Conservation (phyloP, 1,140 invertebrate species). For the Drosophila orosa region DNA sequence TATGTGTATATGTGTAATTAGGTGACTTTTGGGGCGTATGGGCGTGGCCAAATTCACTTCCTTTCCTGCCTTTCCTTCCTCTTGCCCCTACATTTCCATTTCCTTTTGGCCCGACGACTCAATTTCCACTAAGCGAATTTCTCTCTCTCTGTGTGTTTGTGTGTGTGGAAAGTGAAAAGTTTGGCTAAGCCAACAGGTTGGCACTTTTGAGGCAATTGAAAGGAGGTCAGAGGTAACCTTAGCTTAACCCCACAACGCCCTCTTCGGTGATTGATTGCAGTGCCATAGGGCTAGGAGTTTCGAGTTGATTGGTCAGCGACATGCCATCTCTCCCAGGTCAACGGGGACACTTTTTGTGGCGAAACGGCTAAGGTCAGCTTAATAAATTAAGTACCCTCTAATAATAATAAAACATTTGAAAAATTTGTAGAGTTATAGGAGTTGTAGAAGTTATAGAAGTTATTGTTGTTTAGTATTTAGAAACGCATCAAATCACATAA, state of each 20-base stretch:
- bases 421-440: no score
- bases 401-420: no score
- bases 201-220: not conserved
- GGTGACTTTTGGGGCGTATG: slow-evolving; percentile 30
- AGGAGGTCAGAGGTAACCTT: slow-evolving; percentile 23
- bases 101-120: slow-evolving; percentile 35
- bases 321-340: slow-evolving; percentile 18
- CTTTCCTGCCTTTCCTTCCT: slow-evolving; percentile 14
- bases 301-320: slow-evolving; percentile 34
- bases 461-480: no score
- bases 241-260: slow-evolving; percentile 15
- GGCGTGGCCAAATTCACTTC: slow-evolving; percentile 19
- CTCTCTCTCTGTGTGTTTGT: not conserved
- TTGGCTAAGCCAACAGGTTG: slow-evolving; percentile 39
- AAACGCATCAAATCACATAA: no score
- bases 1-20: slow-evolving; percentile 32
- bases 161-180: slow-evolving; percentile 2
- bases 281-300: no score
- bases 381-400: no score
- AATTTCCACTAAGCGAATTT: slow-evolving; percentile 38
- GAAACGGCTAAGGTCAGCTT: no score
- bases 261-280: slow-evolving; percentile 33
- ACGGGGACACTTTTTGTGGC: no score
- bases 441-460: no score
- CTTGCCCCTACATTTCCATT: slow-evolving; percentile 14